phyloP scores from a whole-genome alignment of 1,140 invertebrate species.

The Leptinotarsa texana region DNA sequence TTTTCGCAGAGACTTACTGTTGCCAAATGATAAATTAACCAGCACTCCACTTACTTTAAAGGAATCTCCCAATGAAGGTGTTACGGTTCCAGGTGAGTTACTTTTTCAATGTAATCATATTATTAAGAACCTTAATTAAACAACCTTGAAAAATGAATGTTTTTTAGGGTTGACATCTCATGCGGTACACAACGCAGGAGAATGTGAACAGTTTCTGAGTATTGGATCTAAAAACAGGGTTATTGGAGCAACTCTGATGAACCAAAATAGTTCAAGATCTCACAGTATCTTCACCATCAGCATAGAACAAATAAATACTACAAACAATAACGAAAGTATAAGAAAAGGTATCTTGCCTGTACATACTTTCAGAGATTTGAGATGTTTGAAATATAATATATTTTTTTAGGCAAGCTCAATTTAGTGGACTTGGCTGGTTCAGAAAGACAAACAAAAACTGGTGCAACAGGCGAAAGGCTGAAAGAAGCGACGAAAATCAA shows the following conservation, averaged over 20 bases:
- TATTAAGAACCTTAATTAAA: too few relatives aligned
- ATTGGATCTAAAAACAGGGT: conserved; percentile 78
- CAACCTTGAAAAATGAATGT: too few relatives aligned
- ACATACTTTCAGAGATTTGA: neutral
- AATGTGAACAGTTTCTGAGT: conserved; percentile 78
- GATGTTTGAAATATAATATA: neutral
- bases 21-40: conserved; percentile 48
- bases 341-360: conserved; percentile 47
- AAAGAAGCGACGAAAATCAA: conserved; percentile 96
- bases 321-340: conserved; percentile 61
- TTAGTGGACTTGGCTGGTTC: conserved; percentile 90
- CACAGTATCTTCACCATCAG: conserved; percentile 93
- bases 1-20: conserved; percentile 49
- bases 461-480: conserved; percentile 81
- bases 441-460: conserved; percentile 84
- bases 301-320: conserved; percentile 74
- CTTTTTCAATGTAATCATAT: neutral
- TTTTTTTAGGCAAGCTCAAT: conserved; percentile 79
- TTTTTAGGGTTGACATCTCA: conserved; percentile 53
- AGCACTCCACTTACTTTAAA: conserved; percentile 68
- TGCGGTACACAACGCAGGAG: conserved; percentile 61
- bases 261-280: conserved; percentile 83
- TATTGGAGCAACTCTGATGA: conserved; percentile 91
- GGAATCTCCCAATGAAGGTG: conserved; percentile 78
- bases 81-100: conserved; percentile 72